phyloP scores from a whole-genome alignment of 2,113 vertebrate genomes.

The Apaloderma vittatum region DNA sequence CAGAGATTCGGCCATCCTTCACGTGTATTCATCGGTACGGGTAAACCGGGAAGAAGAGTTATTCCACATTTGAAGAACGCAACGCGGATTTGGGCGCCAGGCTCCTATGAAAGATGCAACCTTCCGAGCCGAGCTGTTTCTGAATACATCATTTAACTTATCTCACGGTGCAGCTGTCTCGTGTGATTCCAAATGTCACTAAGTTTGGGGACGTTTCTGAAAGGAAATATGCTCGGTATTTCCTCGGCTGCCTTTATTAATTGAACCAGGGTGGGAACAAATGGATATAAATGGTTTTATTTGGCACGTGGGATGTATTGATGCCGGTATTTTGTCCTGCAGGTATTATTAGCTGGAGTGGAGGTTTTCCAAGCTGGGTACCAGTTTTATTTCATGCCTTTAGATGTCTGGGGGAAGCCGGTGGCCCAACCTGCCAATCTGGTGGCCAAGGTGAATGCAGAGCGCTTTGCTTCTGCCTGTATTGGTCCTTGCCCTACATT shows the following conservation, averaged over 20 bases:
- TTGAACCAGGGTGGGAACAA: not conserved
- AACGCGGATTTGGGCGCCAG: fast-evolving
- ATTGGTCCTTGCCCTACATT: not conserved
- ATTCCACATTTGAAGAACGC: conserved; percentile 29
- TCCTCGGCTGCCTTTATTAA: not conserved
- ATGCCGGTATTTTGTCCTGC: not conserved
- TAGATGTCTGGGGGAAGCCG: not conserved
- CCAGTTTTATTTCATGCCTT: not conserved
- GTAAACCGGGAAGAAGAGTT: not conserved
- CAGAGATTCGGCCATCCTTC: not conserved
- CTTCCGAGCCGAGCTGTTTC: not conserved
- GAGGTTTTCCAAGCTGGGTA: not conserved
- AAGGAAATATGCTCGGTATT: not conserved
- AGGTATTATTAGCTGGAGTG: not conserved
- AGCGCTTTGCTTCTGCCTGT: not conserved
- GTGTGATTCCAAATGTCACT: conserved; percentile 28
- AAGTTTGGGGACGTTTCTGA: conserved; percentile 54
- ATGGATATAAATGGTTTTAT: not conserved
- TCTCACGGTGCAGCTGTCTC: conserved; percentile 60
- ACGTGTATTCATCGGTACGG: not conserved
- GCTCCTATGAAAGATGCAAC: conserved; percentile 46
- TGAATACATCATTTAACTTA: conserved; percentile 61
- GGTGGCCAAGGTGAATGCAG: not conserved
- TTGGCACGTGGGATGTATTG: not conserved
- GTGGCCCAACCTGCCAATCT: not conserved